Base-by-base conservation (phyloP, 1,140 invertebrate genomes). In the Cherax quadricarinatus region DNA sequence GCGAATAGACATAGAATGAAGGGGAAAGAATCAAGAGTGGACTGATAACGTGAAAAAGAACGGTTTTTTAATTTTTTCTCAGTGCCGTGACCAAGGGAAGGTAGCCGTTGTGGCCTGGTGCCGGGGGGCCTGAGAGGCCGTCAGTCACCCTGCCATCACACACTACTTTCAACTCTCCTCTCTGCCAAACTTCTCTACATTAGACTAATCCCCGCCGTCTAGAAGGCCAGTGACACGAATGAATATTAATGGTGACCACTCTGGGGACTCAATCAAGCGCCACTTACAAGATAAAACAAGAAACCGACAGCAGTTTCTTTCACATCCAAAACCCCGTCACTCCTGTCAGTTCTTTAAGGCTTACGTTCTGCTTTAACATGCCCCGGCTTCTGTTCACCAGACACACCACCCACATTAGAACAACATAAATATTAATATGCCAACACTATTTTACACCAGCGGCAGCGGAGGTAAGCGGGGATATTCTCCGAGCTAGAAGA, bases 231-330 rank as follows among this genome's bases (percentile, higher is more conserved):
- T 66, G 14, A 16, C 18, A 66, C 62, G 12, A 9, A 75, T 75
- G 6, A 7, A 30, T 30, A 30, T 21, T 75, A 75, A 10, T 75
- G 3, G 4, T 24, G 6, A 75, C 24, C 18, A 30, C 24, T 30
- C 70, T 10, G 24, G n/a, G 24, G 70, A 75, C 70, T 3, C n/a
- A 75, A 30, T 75, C 70, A 75, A 75, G 70, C 24, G 21, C n/a
- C 70, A 30, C 70, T 75, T 30, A 75, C 9, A 10, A 53, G 41
- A 81, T 81, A 48, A 51, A 51, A 51, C 51, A 81, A 51, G 51
- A 81, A 81, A 51, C 48, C 79, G 48, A 81, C 48, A 81, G 18
- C 79, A 81, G 79, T 81, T 49, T 81, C 79, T 53, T 53, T 51
- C 48, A 53, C n/a, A 81, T 12, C 51, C 48, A 4, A 49, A 21